phyloP scores from a whole-genome alignment of 2,113 vertebrate species.

The Puntigrus tetrazona region DNA sequence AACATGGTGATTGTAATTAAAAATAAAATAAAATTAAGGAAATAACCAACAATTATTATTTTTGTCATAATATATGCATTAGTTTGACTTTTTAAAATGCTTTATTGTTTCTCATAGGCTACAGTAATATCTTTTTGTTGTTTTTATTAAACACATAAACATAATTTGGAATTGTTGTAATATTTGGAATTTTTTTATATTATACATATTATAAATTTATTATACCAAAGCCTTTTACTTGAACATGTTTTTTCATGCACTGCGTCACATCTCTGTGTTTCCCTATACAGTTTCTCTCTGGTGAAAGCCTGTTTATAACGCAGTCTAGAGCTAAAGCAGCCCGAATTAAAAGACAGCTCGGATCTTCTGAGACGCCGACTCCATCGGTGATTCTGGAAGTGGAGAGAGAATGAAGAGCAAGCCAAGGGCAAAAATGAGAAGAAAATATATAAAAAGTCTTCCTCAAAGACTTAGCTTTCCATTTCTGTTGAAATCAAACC shows the following conservation, averaged over 20 bases:
- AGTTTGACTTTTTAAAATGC: too few relatives aligned
- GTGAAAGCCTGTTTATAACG: constrained; percentile 72
- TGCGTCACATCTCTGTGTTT: not conserved
- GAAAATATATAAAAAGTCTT: not conserved
- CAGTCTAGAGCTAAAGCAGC: constrained; percentile 54
- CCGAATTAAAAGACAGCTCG: constrained; percentile 41
- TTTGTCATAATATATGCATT: too few relatives aligned
- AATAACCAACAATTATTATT: too few relatives aligned
- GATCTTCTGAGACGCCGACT: not conserved
- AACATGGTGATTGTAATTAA: too few relatives aligned
- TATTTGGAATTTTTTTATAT: too few relatives aligned
- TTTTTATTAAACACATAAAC: too few relatives aligned
- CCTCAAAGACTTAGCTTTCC: not conserved
- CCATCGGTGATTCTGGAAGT: not conserved
- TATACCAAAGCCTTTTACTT: not conserved
- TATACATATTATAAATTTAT: too few relatives aligned
- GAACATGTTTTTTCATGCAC: not conserved
- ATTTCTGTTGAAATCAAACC: constrained; percentile 19
- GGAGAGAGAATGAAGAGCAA: not conserved
- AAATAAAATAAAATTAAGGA: too few relatives aligned
- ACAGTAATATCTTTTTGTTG: too few relatives aligned
- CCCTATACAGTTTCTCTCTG: constrained; percentile 70
- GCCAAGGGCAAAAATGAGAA: too few relatives aligned
- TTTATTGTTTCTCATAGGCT: too few relatives aligned
- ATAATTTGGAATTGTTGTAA: too few relatives aligned